A percentile compares a stretch with the other conserved stretches of the same genome.
Evolutionary conservation across 2,797 vertebrate genomes (phyloP).

Genomic region (Lerista edwardsae): DNA sequence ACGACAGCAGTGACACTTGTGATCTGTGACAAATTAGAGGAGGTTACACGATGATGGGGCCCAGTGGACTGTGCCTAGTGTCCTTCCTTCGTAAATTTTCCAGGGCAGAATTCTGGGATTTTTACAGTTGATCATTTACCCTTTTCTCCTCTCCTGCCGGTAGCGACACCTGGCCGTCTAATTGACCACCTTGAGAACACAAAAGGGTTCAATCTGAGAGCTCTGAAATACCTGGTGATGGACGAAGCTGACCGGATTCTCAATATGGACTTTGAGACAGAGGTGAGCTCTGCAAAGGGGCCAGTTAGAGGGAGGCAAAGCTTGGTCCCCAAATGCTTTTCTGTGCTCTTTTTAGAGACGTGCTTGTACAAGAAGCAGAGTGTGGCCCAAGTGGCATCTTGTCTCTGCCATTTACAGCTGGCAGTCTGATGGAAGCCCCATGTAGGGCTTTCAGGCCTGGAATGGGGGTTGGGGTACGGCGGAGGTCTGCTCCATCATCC

Average conservation of each 20-base stretch:
- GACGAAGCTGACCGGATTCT: constrained; percentile 97
- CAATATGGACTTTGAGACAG: constrained; percentile 99
- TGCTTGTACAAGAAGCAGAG: not conserved
- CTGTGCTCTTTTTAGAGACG: not conserved
- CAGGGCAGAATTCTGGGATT: not conserved
- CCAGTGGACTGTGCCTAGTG: not conserved
- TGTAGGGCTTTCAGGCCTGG: too few relatives aligned
- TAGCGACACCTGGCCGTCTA: constrained; percentile 93
- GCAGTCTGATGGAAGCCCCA: not conserved
- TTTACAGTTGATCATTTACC: constrained; percentile 34
- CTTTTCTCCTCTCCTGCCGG: constrained; percentile 20
- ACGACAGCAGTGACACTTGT: not conserved
- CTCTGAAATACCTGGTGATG: constrained; percentile 95
- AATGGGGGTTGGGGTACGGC: too few relatives aligned
- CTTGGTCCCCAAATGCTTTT: not conserved
- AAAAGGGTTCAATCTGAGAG: constrained; percentile 92
- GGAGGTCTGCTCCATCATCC: too few relatives aligned
- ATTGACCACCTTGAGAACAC: constrained; percentile 98
- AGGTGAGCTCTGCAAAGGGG: constrained; percentile 78
- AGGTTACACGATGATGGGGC: not conserved
- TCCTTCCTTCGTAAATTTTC: not conserved
- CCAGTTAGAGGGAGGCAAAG: not conserved
- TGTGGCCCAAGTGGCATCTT: not conserved
- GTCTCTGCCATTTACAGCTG: not conserved
- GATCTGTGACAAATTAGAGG: not conserved